A percentile compares a stretch with the other conserved stretches of the same genome.
phyloP scores from a whole-genome alignment of 2,113 vertebrate species.

The Grantiella picta region DNA sequence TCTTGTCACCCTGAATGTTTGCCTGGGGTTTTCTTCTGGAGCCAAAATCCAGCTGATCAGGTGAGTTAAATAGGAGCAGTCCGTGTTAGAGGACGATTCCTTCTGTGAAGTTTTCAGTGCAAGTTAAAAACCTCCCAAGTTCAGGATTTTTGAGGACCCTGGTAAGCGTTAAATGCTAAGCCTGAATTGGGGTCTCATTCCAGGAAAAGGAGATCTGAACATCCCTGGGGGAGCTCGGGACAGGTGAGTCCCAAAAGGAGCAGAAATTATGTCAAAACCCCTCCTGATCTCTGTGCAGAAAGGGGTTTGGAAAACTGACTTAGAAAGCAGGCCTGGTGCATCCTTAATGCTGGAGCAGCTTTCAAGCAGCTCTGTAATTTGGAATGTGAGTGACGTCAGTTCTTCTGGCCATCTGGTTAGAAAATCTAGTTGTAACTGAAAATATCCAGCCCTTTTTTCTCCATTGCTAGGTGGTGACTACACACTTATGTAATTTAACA shows the following conservation, averaged over 20 bases:
- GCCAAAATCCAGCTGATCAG: not conserved
- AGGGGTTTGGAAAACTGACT: conserved; percentile 4
- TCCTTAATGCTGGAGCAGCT: conserved; percentile 53
- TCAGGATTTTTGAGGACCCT: not conserved
- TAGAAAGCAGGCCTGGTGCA: conserved; percentile 33
- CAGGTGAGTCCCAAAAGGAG: not conserved
- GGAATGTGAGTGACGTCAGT: conserved; percentile 71
- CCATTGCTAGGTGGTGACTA: conserved; percentile 64
- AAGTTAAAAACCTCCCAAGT: not conserved
- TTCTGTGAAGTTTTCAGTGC: not conserved
- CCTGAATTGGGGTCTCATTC: not conserved
- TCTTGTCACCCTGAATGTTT: not conserved
- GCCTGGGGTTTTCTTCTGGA: not conserved
- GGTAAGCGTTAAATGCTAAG: not conserved
- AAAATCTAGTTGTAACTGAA: conserved; percentile 68
- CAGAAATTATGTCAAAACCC: not conserved
- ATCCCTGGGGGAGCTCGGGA: not conserved
- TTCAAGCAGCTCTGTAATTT: conserved; percentile 60
- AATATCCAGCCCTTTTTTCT: conserved; percentile 68
- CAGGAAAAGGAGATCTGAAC: not conserved
- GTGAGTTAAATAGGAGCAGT: not conserved
- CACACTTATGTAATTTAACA: conserved; percentile 70
- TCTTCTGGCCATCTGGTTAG: conserved; percentile 66
- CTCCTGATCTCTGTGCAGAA: not conserved
- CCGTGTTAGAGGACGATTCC: not conserved